Evolutionary conservation across 2,888 invertebrate genomes (phyloP).

Genomic region (Aromia moschata): DNA sequence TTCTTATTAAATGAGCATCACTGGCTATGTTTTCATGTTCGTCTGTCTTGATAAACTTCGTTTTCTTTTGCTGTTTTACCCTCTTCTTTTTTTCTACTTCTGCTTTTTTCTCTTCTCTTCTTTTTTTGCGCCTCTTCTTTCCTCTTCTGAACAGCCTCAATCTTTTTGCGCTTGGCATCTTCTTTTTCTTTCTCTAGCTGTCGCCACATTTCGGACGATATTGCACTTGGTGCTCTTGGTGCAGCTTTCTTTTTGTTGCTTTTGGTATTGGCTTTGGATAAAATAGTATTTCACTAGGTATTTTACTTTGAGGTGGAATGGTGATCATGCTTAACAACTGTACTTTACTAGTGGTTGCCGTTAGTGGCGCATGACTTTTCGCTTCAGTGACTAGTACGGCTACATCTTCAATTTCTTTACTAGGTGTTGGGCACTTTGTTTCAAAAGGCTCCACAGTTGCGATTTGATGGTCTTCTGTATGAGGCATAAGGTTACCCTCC

Average conservation of each 20-base stretch:
- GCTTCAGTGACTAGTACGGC: background rate
- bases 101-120: background rate
- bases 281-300: background rate
- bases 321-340: background rate
- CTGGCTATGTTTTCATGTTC: background rate
- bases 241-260: conserved; percentile 2
- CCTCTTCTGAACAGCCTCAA: background rate
- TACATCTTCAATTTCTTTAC: background rate
- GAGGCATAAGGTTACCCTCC: background rate
- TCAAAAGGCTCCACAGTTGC: background rate
- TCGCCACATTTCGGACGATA: conserved; percentile 3
- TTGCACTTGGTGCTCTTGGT: conserved; percentile 5
- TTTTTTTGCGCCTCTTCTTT: background rate
- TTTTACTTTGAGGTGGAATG: background rate
- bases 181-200: conserved; percentile 1
- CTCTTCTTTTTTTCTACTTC: background rate
- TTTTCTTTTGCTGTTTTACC: background rate
- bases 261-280: conserved; percentile 1
- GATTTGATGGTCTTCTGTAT: background rate
- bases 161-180: conserved; percentile 1
- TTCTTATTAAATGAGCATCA: background rate
- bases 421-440: background rate
- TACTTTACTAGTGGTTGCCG: background rate
- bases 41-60: background rate
- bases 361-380: background rate